phyloP scores from a whole-genome alignment of 1,140 invertebrate genomes.

The Cryptotermes secundus region DNA sequence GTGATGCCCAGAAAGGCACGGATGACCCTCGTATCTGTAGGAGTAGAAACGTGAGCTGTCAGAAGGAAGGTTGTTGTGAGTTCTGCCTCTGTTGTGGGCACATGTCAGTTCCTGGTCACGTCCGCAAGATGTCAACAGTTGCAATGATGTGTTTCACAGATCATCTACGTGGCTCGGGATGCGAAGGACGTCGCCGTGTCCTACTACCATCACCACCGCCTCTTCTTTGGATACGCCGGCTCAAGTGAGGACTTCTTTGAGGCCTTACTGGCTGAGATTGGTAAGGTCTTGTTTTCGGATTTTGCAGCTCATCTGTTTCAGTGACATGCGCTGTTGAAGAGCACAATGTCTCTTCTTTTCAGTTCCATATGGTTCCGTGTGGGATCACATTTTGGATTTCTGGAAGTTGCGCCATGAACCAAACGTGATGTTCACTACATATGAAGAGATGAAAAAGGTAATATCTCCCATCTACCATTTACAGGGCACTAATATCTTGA shows the following conservation, averaged over 20 bases:
- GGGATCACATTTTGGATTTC: slow-evolving; percentile 44
- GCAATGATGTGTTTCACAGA: slow-evolving; percentile 44
- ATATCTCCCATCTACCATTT: no score
- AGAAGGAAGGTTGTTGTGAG: no score
- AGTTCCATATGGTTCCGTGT: slow-evolving; percentile 43
- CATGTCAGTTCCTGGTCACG: no score
- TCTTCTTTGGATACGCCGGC: slow-evolving; percentile 47
- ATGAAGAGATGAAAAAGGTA: slow-evolving; percentile 51
- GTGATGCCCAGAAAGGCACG: no score
- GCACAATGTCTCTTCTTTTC: slow-evolving; percentile 26
- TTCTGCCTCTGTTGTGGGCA: no score
- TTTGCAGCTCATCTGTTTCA: no score
- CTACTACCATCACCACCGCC: slow-evolving; percentile 57
- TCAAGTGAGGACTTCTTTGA: slow-evolving; percentile 51
- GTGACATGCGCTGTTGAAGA: no score
- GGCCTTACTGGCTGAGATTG: slow-evolving; percentile 49
- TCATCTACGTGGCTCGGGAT: slow-evolving; percentile 64
- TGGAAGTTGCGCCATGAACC: slow-evolving; percentile 48
- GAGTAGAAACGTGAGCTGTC: no score
- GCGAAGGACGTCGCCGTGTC: slow-evolving; percentile 63
- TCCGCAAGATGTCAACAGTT: no score
- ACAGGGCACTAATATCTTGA: no score
- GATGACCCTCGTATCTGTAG: no score
- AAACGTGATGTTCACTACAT: slow-evolving; percentile 54
- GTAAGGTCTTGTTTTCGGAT: slow-evolving; percentile 33